These are phyloP conservation scores for Choreutis nemorana DNA, from an alignment of 2,888 invertebrate genomes.

Conservation along the genomic window DNA sequence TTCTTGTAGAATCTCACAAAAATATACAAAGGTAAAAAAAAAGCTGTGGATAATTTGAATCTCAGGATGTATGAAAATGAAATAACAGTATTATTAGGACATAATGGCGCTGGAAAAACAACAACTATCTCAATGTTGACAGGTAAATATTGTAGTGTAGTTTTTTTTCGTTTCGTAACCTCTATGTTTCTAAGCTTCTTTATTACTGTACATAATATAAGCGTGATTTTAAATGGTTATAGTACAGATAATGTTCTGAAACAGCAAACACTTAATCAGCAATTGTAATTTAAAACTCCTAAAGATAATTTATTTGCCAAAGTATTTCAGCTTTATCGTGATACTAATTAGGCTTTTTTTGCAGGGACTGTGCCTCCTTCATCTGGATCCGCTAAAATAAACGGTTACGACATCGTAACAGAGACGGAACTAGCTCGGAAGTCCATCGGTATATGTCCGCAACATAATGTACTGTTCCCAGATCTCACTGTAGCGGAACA, in stretches of 20 bases:
- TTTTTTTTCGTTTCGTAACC: neutral
- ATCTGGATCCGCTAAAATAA: conserved; percentile 76
- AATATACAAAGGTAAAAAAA: conserved; percentile 64
- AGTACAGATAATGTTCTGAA: too few species aligned
- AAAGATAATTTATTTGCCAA: conserved; percentile 7
- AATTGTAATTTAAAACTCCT: conserved; percentile 14
- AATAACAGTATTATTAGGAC: conserved; percentile 76
- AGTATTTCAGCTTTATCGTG: too few species aligned
- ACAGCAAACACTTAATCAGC: too few species aligned
- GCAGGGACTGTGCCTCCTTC: conserved; percentile 74
- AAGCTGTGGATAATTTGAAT: conserved; percentile 74
- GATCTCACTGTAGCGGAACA: conserved; percentile 86
- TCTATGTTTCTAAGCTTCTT: too few species aligned
- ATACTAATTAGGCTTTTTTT: too few species aligned
- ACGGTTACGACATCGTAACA: conserved; percentile 74
- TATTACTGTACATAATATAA: too few species aligned
- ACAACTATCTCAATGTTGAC: conserved; percentile 95
- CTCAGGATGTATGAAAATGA: conserved; percentile 89
- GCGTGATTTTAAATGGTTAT: too few species aligned
- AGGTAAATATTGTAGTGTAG: conserved; percentile 55
- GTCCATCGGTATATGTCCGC: conserved; percentile 84
- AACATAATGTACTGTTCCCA: conserved; percentile 86
- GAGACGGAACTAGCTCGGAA: conserved; percentile 74
- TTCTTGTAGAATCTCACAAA: conserved; percentile 70
- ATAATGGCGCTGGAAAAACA: conserved; percentile 92